Conservation (phyloP, 1,140 invertebrate species). For the Drosophila teissieri region DNA sequence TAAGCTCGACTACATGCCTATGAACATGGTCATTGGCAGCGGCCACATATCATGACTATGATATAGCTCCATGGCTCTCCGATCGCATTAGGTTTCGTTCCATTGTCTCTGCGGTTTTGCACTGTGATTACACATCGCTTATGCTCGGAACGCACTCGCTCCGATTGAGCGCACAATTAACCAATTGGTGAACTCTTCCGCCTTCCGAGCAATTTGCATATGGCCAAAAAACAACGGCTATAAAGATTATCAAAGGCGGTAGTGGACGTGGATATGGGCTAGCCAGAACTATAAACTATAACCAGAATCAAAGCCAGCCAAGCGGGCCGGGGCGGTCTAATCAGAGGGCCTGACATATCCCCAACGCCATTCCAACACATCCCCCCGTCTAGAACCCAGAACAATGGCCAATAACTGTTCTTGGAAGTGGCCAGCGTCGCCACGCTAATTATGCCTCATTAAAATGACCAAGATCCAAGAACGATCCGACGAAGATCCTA, state of each 20-base stretch:
- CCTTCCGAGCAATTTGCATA: conserved; percentile 60
- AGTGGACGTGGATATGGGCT: conserved; percentile 26
- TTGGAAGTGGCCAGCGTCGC: conserved; percentile 37
- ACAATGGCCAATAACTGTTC: conserved; percentile 80
- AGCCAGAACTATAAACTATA: conserved; percentile 22
- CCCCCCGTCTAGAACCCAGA: conserved; percentile 26
- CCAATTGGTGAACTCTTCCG: conserved; percentile 68
- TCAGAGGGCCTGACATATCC: conserved; percentile 56
- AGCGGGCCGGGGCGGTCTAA: conserved; percentile 59
- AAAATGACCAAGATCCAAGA: conserved; percentile 70
- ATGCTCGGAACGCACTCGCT: conserved; percentile 36
- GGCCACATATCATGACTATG: conserved; percentile 8
- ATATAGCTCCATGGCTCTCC: conserved; percentile 3
- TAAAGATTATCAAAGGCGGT: conserved; percentile 69
- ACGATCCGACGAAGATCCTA: conserved; percentile 69
- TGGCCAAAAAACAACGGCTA: conserved; percentile 25
- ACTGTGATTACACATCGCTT: conserved; percentile 9
- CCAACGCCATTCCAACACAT: background rate
- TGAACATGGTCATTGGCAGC: conserved; percentile 52
- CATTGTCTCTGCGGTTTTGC: conserved; percentile 36
- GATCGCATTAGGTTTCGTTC: conserved; percentile 46
- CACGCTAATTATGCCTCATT: conserved; percentile 74
- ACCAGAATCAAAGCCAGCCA: conserved; percentile 54
- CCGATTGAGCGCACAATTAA: conserved; percentile 67
- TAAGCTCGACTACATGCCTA: conserved; percentile 28